A percentile compares a stretch with the other conserved stretches of the same genome.
These are phyloP conservation scores for Acleris emargana DNA, from an alignment of 2,888 invertebrate species.

Conservation along the genomic window DNA sequence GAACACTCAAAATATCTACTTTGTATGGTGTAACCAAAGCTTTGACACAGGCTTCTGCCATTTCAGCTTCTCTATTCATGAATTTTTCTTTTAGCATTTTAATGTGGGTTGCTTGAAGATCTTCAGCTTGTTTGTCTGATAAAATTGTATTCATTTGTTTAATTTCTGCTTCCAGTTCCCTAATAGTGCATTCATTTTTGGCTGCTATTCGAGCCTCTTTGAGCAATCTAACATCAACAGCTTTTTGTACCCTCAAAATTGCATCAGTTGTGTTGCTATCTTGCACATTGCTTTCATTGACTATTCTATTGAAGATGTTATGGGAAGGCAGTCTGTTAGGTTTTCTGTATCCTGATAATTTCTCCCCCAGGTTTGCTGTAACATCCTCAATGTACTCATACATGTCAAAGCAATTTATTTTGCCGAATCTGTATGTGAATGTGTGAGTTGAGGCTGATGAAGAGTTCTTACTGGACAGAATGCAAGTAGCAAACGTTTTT, in stretches of 20 bases:
- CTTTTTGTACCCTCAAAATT: slow-evolving; percentile 72
- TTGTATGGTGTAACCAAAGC: slow-evolving; percentile 63
- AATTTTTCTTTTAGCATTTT: slow-evolving; percentile 61
- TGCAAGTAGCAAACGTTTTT: slow-evolving; percentile 85
- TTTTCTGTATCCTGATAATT: slow-evolving; percentile 75
- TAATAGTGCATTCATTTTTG: slow-evolving; percentile 68
- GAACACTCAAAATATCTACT: slow-evolving; percentile 62
- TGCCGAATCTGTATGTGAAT: slow-evolving; percentile 85
- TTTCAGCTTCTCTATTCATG: slow-evolving; percentile 63
- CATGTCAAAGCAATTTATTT: slow-evolving; percentile 80
- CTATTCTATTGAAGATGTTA: slow-evolving; percentile 72
- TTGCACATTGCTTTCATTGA: slow-evolving; percentile 69
- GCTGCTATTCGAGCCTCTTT: slow-evolving; percentile 72
- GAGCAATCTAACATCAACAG: slow-evolving; percentile 67
- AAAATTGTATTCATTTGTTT: slow-evolving; percentile 74
- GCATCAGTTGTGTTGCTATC: slow-evolving; percentile 69
- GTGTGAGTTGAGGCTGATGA: slow-evolving; percentile 83
- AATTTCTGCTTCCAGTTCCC: slow-evolving; percentile 75
- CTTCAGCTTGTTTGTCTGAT: slow-evolving; percentile 66
- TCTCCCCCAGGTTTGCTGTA: slow-evolving; percentile 82
- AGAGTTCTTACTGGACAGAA: slow-evolving; percentile 81
- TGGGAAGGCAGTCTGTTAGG: slow-evolving; percentile 60
- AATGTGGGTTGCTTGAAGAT: slow-evolving; percentile 60
- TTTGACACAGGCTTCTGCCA: slow-evolving; percentile 71
- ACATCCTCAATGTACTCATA: slow-evolving; percentile 81